A percentile compares a stretch with the other conserved stretches of the same genome.
Conservation (phyloP, 2,888 invertebrate species). For the Nemapogon koenigi region DNA sequence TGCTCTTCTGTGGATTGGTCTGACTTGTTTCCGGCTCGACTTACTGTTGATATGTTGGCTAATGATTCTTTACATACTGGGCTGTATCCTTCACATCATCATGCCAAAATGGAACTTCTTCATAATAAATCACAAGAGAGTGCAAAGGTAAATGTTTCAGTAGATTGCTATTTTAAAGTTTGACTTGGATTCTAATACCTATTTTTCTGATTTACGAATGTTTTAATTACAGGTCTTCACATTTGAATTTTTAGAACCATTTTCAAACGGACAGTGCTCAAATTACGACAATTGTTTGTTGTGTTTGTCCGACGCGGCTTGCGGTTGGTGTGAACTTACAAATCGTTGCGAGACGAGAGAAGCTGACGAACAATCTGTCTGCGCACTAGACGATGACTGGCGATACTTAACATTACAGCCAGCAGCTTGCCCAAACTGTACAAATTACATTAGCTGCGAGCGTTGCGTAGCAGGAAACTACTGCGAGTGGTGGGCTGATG, state of each 20-base stretch:
- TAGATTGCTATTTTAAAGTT: neutral
- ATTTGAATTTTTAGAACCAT: constrained; percentile 89
- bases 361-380: constrained; percentile 70
- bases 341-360: constrained; percentile 72
- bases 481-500: constrained; percentile 94
- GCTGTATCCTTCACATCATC: constrained; percentile 69
- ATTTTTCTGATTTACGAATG: constrained; percentile 1
- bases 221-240: constrained; percentile 69
- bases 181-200: no score
- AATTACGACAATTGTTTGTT: constrained; percentile 84
- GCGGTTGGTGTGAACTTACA: constrained; percentile 91
- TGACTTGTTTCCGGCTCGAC: constrained; percentile 67
- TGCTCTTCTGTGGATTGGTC: constrained; percentile 76
- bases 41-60: constrained; percentile 72
- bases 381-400: constrained; percentile 68
- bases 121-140: constrained; percentile 77
- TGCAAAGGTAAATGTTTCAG: constrained; percentile 62
- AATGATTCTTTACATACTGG: constrained; percentile 65
- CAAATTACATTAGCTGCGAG: constrained; percentile 87
- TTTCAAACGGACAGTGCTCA: constrained; percentile 78
- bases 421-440: constrained; percentile 85
- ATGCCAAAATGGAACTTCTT: constrained; percentile 83
- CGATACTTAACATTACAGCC: constrained; percentile 83
- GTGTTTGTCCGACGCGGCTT: constrained; percentile 86
- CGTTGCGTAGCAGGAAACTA: constrained; percentile 76